Evolutionary conservation across 64 coral and sea anemone species (phyloP), one percentile per base, ranked within the genome.

Genomic region (Stylophora pistillata): DNA sequence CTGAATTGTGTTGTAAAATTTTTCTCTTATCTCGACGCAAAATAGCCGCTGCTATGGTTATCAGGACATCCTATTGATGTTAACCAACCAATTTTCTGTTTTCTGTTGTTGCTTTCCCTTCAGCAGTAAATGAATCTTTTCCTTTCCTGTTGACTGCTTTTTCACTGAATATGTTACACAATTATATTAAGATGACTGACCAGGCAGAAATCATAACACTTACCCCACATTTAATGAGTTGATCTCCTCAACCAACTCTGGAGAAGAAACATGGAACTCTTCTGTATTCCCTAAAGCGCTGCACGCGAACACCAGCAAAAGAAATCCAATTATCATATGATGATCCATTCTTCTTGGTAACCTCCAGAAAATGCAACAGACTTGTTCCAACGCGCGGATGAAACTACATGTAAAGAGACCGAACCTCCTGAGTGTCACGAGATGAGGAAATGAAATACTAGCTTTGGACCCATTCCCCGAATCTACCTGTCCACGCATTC

Each of bases 151-250:
- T 47, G 37, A 3, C 37, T 47, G 3, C 37, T 47, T 47, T 47
- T 47, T 47, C 37, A 47, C 37, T 3, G 37, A 47, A 47, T 47
- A 47, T 47, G 37, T 4, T 47, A 47, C 37, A 47, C 3, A 47
- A 47, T 47, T 3, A 47, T 7, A 18, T 60, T 60, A 60, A 2
- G 17, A 2, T 15, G n/a, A 9, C 13, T 60, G 17, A 18, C 4
- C 13, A 60, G 58, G 13, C 17, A 15, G 17, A 60, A 18, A 21
- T 17, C 9, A 7, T 25, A 0, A 68, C 64, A 68, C 73, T 2
- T 76, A 76, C 73, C 73, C 73, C 1, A 76, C 37, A 41, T 76
- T 76, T 41, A 76, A 23, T 4, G 34, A 52, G 32, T 76, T 76
- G 73, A 76, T 76, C 34, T 20, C 12, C 18, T 76, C 34, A 12